phyloP scores from a whole-genome alignment of 1,140 invertebrate species.

The Trissolcus basalis region DNA sequence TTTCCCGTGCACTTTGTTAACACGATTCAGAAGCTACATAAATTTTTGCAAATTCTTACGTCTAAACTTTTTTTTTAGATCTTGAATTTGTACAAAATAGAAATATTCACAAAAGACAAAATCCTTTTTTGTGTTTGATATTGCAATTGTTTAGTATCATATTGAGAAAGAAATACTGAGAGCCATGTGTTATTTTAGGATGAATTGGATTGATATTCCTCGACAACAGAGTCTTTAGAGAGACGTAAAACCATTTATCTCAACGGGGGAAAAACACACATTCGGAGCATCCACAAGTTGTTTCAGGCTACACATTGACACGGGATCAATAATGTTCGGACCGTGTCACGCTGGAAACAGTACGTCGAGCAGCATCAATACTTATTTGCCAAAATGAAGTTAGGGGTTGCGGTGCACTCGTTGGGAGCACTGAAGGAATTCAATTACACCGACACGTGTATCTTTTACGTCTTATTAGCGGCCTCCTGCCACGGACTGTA shows the following conservation, averaged over 20 bases:
- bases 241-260: constrained; percentile 47
- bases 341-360: constrained; percentile 29
- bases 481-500: not conserved
- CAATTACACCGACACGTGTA: constrained; percentile 27
- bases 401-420: constrained; percentile 14
- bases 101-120: no score
- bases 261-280: constrained; percentile 41
- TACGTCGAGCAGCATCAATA: constrained; percentile 35
- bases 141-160: no score
- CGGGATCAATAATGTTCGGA: constrained; percentile 45
- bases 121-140: no score
- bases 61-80: no score
- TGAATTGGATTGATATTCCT: constrained; percentile 42
- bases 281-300: constrained; percentile 34
- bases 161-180: no score
- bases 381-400: constrained; percentile 43
- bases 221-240: constrained; percentile 16
- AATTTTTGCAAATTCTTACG: no score
- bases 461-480: constrained; percentile 10
- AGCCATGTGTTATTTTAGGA: constrained; percentile 28
- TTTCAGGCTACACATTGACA: constrained; percentile 35
- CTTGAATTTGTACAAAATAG: no score
- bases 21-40: no score
- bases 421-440: constrained; percentile 16
- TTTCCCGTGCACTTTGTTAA: not conserved